Evolutionary conservation across 2,888 invertebrate genomes (phyloP).

Genomic region (Andrena fulva): DNA sequence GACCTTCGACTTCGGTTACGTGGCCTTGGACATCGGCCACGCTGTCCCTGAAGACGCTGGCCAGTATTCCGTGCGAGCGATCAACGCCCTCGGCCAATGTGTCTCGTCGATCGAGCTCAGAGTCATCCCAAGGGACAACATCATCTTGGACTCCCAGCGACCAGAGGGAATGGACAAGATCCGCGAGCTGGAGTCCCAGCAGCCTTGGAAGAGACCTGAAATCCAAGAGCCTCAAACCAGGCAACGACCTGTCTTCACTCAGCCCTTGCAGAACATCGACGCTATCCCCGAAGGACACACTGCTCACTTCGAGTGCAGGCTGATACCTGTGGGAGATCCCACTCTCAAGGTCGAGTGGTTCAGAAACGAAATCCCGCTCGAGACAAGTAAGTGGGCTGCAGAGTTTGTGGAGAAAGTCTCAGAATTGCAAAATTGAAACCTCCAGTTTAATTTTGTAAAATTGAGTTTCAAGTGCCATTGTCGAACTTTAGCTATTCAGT

Average conservation of each 20-base stretch:
- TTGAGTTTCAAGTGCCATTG: neutral
- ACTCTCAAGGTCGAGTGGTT: conserved; percentile 98
- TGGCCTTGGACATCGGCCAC: conserved; percentile 97
- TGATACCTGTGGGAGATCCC: conserved; percentile 97
- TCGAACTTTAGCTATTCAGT: neutral
- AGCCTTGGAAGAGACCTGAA: conserved; percentile 92
- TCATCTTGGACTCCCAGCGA: conserved; percentile 95
- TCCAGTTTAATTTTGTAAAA: neutral
- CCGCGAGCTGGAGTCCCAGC: conserved; percentile 93
- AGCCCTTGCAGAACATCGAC: conserved; percentile 96
- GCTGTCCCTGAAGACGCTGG: conserved; percentile 98
- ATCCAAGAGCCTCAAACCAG: conserved; percentile 93
- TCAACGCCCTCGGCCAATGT: conserved; percentile 96
- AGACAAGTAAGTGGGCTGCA: conserved; percentile 88
- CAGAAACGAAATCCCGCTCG: conserved; percentile 95
- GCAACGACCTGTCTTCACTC: conserved; percentile 97
- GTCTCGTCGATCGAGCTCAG: conserved; percentile 92
- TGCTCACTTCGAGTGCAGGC: conserved; percentile 97
- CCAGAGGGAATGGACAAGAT: conserved; percentile 98
- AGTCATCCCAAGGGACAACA: conserved; percentile 93
- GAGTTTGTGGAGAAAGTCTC: neutral
- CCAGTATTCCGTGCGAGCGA: conserved; percentile 96
- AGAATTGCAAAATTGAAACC: neutral
- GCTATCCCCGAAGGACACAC: conserved; percentile 94
- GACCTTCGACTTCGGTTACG: conserved; percentile 98